Evolutionary conservation across 1,140 invertebrate genomes (phyloP).

Genomic region (Heliothis subflexa): DNA sequence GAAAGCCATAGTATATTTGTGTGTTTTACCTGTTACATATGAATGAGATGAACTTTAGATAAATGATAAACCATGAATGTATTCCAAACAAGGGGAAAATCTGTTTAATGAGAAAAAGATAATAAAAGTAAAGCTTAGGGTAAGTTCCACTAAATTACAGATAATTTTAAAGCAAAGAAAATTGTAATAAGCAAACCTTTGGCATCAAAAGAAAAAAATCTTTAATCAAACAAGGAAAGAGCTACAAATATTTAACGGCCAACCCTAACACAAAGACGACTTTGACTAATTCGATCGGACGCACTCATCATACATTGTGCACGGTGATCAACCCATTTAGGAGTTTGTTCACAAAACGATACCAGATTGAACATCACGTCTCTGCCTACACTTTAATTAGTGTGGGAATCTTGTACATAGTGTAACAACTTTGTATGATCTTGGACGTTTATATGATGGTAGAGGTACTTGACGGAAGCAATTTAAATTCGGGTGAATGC

Average conservation of each 20-base stretch:
- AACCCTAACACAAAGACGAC: constrained; percentile 1
- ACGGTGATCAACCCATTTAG: constrained; percentile 23
- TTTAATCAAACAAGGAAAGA: not conserved
- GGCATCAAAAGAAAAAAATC: not conserved
- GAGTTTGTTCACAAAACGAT: constrained; percentile 26
- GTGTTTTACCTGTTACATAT: no score
- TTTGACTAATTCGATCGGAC: constrained; percentile 8
- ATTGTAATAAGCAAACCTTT: no score
- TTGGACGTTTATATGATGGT: no score
- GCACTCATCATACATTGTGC: constrained; percentile 36
- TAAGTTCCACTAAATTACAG: no score
- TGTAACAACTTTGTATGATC: no score
- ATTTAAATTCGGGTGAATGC: no score
- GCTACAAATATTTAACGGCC: not conserved
- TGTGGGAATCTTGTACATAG: constrained; percentile 26
- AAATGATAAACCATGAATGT: not conserved
- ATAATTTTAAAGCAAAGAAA: no score
- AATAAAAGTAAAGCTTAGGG: no score
- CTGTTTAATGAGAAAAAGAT: no score
- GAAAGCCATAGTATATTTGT: no score
- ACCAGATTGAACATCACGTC: not conserved
- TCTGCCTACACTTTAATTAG: constrained; percentile 9
- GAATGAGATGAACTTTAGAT: not conserved
- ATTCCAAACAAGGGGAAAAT: no score
- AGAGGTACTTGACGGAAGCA: no score